phyloP scores from a whole-genome alignment of 2,113 vertebrate genomes.

The Brachyistius frenatus region DNA sequence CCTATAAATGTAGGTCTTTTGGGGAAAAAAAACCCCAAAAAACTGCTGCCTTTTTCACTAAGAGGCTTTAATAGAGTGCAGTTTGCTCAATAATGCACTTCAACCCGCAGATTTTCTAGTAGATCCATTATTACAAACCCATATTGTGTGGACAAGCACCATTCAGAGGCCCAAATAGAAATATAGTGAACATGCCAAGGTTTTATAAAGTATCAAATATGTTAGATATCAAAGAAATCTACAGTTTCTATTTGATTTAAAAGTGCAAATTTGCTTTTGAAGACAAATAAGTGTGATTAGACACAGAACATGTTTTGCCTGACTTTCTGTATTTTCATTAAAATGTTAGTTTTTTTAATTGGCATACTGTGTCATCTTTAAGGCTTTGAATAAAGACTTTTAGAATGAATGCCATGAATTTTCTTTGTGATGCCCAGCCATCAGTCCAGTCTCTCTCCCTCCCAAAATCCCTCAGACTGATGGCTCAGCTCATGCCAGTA shows the following conservation, averaged over 20 bases:
- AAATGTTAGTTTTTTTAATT: background rate
- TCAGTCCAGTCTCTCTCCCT: slow-evolving; percentile 8
- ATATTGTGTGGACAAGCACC: background rate
- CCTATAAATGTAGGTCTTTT: background rate
- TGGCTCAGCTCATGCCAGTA: slow-evolving; percentile 37
- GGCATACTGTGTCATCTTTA: background rate
- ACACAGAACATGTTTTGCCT: background rate
- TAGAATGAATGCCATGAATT: background rate
- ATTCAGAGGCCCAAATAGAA: background rate
- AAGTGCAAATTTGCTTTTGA: background rate
- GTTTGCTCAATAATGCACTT: background rate
- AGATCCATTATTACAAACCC: slow-evolving; percentile 3
- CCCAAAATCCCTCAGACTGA: slow-evolving; percentile 44
- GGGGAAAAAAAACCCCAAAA: no score
- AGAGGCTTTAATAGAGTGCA: slow-evolving; percentile 14
- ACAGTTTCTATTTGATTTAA: background rate
- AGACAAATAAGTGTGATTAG: no score
- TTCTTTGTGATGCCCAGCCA: slow-evolving; percentile 2
- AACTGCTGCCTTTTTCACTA: background rate
- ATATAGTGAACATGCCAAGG: background rate
- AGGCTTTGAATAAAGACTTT: background rate
- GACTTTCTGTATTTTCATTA: background rate
- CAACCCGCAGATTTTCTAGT: background rate
- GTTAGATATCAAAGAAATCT: no score
- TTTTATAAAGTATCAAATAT: background rate